Evolutionary conservation across 64 coral and sea anemone species (phyloP).

Genomic region (Actinia equina): DNA sequence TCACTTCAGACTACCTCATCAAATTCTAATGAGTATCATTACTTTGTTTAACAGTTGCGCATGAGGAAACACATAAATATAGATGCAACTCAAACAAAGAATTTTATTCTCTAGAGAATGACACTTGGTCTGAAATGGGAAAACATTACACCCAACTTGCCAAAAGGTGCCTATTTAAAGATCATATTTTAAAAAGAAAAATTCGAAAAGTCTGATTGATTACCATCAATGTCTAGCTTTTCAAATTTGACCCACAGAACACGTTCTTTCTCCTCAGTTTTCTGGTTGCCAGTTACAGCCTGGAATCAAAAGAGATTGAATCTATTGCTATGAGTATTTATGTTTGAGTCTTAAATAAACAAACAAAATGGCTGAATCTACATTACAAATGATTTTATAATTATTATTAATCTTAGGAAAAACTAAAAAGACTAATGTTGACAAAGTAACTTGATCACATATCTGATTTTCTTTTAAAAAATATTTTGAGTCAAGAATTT

Average conservation of each 20-base stretch:
- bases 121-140: no score
- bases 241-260: constrained; percentile 97
- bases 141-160: no score
- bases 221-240: constrained; percentile 82
- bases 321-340: background rate
- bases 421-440: background rate
- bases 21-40: no score
- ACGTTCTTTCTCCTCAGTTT: constrained; percentile 70
- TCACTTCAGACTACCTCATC: no score
- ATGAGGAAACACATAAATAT: background rate
- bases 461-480: no score
- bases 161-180: no score
- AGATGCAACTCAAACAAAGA: background rate
- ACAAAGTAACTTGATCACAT: no score
- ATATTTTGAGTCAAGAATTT: no score
- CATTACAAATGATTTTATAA: no score
- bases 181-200: no score
- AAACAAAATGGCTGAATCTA: background rate
- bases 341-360: background rate
- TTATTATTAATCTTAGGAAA: no score
- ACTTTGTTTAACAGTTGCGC: background rate
- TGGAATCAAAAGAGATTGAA: constrained; percentile 18
- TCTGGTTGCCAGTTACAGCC: constrained; percentile 90
- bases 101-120: no score
- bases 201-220: background rate